These are phyloP conservation scores for Orbicella faveolata DNA, from an alignment of 64 coral and sea anemone species.

Conservation along the genomic window DNA sequence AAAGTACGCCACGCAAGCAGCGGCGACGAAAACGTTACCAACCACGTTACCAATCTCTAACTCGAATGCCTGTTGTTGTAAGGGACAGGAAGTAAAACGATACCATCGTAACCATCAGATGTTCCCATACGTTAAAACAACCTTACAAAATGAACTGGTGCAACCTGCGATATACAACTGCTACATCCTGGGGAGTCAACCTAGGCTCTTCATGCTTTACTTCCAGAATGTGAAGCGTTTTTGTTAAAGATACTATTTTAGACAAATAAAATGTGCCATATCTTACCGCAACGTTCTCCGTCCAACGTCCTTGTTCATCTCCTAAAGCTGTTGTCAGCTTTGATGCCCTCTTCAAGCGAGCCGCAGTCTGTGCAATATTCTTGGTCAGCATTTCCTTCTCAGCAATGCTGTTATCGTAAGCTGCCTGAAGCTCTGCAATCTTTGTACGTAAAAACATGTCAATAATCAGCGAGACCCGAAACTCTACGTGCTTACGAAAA, in stretches of 20 bases:
- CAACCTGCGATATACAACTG: too few relatives aligned
- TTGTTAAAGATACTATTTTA: too few relatives aligned
- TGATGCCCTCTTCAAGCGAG: conserved; percentile 93
- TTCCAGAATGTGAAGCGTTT: too few relatives aligned
- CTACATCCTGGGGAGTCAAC: too few relatives aligned
- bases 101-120: neutral
- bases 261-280: neutral
- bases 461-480: neutral
- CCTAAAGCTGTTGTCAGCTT: conserved; percentile 95
- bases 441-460: neutral
- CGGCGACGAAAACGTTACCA: conserved; percentile 95
- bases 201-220: too few relatives aligned
- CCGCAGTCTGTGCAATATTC: conserved; percentile 95
- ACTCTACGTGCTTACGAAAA: neutral
- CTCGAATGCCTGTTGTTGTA: conserved; percentile 77
- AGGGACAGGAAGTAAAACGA: neutral
- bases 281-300: conserved; percentile 94
- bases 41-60: conserved; percentile 98
- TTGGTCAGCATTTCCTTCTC: conserved; percentile 97
- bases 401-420: conserved; percentile 90
- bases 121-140: neutral
- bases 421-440: conserved; percentile 94
- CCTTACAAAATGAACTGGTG: too few relatives aligned
- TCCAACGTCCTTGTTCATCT: conserved; percentile 98
- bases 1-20: conserved; percentile 96